A percentile compares a stretch with the other conserved stretches of the same genome.
These are phyloP conservation scores for Semibalanus balanoides DNA, from an alignment of 1,140 invertebrate genomes.

Conservation along the genomic window DNA sequence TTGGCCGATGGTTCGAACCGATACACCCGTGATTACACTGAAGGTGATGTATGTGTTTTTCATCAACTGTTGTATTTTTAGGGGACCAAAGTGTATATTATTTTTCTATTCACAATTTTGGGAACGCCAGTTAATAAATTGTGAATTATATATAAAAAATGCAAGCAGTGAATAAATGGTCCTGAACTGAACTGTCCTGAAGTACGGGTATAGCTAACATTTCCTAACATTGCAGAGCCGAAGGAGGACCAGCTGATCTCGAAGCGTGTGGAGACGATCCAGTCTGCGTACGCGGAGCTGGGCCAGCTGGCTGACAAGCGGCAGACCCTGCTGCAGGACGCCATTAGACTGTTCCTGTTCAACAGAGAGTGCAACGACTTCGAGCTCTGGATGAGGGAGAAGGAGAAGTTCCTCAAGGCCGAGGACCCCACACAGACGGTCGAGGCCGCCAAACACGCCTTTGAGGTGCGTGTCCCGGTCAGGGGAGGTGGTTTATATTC, in stretches of 20 bases:
- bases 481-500: no score
- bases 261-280: not conserved
- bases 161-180: no score
- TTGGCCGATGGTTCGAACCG: no score
- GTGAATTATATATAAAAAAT: no score
- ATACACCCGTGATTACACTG: no score
- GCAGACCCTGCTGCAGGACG: slow-evolving; percentile 70
- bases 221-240: not conserved
- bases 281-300: slow-evolving; percentile 30
- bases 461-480: slow-evolving; percentile 66
- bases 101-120: no score
- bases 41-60: no score
- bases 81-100: no score
- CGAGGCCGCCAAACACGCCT: not conserved
- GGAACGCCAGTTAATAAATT: no score
- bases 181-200: no score
- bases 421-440: not conserved
- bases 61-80: no score
- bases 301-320: slow-evolving; percentile 58
- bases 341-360: slow-evolving; percentile 63
- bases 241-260: slow-evolving; percentile 6
- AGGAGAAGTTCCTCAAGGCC: slow-evolving; percentile 63
- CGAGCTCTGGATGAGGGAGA: slow-evolving; percentile 93
- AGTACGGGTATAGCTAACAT: no score
- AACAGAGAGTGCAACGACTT: slow-evolving; percentile 97